phyloP scores from a whole-genome alignment of 2,797 vertebrate species.

The Propithecus deckenii region DNA sequence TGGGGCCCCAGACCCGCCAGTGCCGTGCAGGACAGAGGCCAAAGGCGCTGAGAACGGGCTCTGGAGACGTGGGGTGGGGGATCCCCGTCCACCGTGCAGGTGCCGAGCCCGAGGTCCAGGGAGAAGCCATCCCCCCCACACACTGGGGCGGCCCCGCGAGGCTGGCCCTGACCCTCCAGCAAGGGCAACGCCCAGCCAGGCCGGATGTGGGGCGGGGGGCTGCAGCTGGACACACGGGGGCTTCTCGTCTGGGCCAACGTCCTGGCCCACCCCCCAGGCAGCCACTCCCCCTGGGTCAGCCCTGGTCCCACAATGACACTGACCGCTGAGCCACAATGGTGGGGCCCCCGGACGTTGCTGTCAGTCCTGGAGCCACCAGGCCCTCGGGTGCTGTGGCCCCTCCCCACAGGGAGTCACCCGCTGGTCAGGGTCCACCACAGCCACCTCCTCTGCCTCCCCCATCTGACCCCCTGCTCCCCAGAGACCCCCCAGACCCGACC shows the following conservation, averaged over 20 bases:
- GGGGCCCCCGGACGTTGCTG: neutral
- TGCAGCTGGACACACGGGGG: neutral
- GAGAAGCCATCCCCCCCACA: rapidly evolving
- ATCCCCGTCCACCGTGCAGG: neutral
- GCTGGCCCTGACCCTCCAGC: rapidly evolving
- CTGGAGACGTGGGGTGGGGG: too few relatives aligned
- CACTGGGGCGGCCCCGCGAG: neutral
- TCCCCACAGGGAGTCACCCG: neutral
- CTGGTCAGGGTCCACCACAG: neutral
- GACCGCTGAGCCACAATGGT: rapidly evolving
- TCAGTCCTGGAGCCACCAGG: neutral
- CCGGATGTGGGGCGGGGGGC: rapidly evolving
- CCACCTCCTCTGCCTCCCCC: neutral
- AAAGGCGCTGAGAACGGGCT: too few relatives aligned
- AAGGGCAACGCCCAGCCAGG: neutral
- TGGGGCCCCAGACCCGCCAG: rapidly evolving
- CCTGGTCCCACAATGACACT: rapidly evolving
- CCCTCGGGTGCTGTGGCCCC: rapidly evolving
- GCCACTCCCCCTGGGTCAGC: too few relatives aligned
- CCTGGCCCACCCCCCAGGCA: too few relatives aligned
- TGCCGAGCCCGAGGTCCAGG: too few relatives aligned
- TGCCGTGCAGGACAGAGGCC: rapidly evolving
- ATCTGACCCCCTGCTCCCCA: neutral
- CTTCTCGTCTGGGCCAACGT: neutral
- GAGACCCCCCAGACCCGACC: neutral